These are phyloP conservation scores for Calcarius ornatus DNA, from an alignment of 2,113 vertebrate species.

Conservation along the genomic window DNA sequence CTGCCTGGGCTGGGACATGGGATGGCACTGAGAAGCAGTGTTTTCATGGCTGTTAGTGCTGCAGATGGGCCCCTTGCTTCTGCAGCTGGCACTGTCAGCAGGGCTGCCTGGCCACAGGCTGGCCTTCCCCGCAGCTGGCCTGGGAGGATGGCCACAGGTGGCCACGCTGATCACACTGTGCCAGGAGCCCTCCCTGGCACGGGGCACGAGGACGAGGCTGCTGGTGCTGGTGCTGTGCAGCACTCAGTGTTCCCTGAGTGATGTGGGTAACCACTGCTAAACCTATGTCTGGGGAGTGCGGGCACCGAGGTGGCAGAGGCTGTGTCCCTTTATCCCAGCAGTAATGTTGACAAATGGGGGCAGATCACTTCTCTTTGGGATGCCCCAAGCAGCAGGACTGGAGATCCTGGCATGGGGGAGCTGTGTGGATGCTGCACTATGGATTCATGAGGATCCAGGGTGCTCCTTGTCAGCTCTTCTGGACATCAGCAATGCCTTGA, in stretches of 20 bases:
- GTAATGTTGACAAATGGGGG: neutral
- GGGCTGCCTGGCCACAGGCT: neutral
- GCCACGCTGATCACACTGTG: rapidly evolving
- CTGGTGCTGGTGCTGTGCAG: neutral
- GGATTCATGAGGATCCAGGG: too few species aligned
- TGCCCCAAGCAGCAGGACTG: neutral
- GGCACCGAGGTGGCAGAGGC: neutral
- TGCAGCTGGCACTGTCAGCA: neutral
- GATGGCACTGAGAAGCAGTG: neutral
- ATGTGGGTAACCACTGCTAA: neutral
- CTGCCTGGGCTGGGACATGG: neutral
- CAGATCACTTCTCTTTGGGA: neutral
- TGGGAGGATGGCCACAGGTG: neutral
- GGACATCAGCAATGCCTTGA: neutral
- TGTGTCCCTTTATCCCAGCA: neutral
- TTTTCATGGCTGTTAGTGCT: neutral
- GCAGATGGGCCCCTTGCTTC: neutral
- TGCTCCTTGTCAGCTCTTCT: neutral
- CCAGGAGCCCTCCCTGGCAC: neutral
- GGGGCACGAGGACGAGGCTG: rapidly evolving
- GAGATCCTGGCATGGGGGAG: neutral
- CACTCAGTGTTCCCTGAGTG: neutral
- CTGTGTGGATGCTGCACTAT: neutral
- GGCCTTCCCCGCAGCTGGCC: rapidly evolving
- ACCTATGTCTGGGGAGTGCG: neutral